Conservation (phyloP, 1,140 invertebrate genomes). For the Drosophila subpulchrella region DNA sequence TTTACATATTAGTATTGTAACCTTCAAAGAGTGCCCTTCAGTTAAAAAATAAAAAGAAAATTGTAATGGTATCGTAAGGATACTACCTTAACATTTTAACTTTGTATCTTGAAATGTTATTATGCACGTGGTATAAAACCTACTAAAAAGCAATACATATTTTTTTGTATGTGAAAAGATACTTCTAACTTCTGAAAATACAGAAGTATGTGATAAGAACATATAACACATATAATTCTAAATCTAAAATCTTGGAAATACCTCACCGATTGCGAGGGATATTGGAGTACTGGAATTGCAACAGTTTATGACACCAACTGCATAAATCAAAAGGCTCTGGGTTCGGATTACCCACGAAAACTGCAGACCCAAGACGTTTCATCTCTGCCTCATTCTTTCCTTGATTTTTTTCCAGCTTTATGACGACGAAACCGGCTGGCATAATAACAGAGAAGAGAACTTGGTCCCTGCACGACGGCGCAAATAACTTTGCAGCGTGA, state of each 20-base stretch:
- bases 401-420: constrained; percentile 28
- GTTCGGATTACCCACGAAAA: constrained; percentile 63
- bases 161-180: no score
- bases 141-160: no score
- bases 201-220: no score
- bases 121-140: no score
- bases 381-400: constrained; percentile 23
- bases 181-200: no score
- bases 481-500: constrained; percentile 81
- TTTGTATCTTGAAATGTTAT: neutral
- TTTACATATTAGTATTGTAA: no score
- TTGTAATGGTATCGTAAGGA: neutral
- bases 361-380: constrained; percentile 53
- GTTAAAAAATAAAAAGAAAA: neutral
- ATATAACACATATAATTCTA: neutral
- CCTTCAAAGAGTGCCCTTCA: neutral
- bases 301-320: constrained; percentile 63
- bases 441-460: constrained; percentile 75
- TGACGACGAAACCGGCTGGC: constrained; percentile 76
- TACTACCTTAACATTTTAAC: neutral
- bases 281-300: constrained; percentile 25
- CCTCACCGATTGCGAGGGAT: neutral
- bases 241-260: neutral
- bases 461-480: constrained; percentile 69
- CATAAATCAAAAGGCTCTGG: constrained; percentile 70